Evolutionary conservation across 2,113 vertebrate species (phyloP), one percentile per base, ranked within the genome.

Genomic region (Chaenogobius annularis): DNA sequence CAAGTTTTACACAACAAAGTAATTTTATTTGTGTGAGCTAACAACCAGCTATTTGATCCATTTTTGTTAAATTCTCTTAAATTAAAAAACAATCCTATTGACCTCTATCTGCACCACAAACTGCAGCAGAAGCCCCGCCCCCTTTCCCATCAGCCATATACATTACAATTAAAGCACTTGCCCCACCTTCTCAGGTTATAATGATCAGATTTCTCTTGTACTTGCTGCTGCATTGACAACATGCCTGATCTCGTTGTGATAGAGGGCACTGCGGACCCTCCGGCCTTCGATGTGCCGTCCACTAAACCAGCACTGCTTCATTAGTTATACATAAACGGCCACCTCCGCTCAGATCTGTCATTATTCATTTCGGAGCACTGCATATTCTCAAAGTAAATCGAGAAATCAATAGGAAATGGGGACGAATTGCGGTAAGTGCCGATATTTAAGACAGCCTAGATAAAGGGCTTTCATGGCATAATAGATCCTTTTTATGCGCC

Each of bases 401-500:
- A 75, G 78, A 85, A 92, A 92, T 92, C 93, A 89, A 92, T 93
- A 85, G 55, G 64, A 85, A 90, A 92, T 81, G 78, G 85, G 89
- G 88, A 88, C 85, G 89, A 90, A 91, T 89, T 87, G 91, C 83
- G 86, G 85, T 86, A 85, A 85, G 75, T 88, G 72, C 85, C 91
- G 80, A 92, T 90, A 93, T 85, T 89, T 89, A 84, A 90, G 87
- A 89, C 85, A 88, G 91, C 84, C 77, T 77, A 88, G 89, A 89
- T 85, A 87, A 91, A 91, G 79, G 88, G 75, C 89, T 89, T 79
- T 73, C 58, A 69, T 83, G 31, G 74, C 40, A 67, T 83, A 89
- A 91, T 89, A 91, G 72, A 89, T 89, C 85, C 85, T 80, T 84
- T 77, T 70, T 76, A 87, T 86, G 90, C 81, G 87, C 86, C 62